A percentile compares a stretch with the other conserved stretches of the same genome.
Conservation (phyloP, 2,113 vertebrate species). For the Addax nasomaculatus region DNA sequence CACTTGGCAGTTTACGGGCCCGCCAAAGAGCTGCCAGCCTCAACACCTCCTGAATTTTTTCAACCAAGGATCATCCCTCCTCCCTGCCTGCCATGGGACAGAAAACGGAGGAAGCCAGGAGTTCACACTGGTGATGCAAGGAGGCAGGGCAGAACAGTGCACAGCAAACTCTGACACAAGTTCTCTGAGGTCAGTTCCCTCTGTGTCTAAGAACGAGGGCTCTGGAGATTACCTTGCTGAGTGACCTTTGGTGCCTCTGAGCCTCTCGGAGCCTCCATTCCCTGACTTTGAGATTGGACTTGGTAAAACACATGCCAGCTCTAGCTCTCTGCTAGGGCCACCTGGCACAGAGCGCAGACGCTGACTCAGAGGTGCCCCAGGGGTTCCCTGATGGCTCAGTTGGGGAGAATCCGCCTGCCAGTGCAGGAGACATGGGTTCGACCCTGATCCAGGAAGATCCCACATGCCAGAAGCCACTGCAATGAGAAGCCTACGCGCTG, state of each 20-base stretch:
- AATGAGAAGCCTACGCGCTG: rapidly evolving
- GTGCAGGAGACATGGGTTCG: neutral
- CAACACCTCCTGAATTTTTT: neutral
- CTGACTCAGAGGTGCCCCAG: neutral
- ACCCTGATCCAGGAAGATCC: neutral
- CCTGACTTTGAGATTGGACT: neutral
- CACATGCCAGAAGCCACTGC: neutral
- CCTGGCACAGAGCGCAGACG: neutral
- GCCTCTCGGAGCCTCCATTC: neutral
- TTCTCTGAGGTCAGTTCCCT: neutral
- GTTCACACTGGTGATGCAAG: rapidly evolving
- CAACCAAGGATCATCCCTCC: neutral
- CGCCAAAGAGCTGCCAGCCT: neutral
- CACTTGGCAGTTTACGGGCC: neutral
- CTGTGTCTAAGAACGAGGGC: neutral
- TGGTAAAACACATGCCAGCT: neutral
- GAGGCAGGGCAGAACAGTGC: neutral
- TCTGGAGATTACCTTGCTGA: neutral
- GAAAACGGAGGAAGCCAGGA: neutral
- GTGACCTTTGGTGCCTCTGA: neutral
- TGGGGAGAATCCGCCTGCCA: neutral
- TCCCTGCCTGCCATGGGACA: neutral
- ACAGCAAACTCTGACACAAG: rapidly evolving
- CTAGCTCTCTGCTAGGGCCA: neutral
- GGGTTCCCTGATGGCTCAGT: neutral